Percentiles rank a stretch among this genome's conserved stretches.
These are phyloP conservation scores for Ischnus inquisitorius DNA, from an alignment of 2,888 invertebrate genomes.

Conservation along the genomic window DNA sequence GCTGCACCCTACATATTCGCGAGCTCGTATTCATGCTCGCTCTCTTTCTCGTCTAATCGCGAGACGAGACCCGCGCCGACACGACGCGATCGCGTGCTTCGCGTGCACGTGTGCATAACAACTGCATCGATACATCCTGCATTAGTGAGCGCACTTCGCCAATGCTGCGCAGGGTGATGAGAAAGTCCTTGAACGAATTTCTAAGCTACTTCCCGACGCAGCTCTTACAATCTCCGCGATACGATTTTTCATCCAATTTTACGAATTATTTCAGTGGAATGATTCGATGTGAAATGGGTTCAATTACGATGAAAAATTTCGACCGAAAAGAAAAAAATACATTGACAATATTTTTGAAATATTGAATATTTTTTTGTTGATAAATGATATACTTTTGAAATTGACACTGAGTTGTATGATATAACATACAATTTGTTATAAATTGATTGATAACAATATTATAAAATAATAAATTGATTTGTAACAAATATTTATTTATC, in stretches of 20 bases:
- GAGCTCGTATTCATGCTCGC: constrained; percentile 55
- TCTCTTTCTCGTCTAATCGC: constrained; percentile 51
- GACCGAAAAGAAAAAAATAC: not conserved
- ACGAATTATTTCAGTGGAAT: no score
- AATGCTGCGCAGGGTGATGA: constrained; percentile 34
- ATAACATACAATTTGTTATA: no score
- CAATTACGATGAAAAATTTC: not conserved
- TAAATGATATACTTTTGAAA: not conserved
- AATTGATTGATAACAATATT: no score
- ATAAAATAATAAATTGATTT: no score
- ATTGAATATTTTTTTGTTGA: not conserved
- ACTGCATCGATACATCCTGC: constrained; percentile 15
- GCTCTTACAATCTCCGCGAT: not conserved
- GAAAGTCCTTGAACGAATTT: constrained; percentile 50
- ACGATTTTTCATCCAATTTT: no score
- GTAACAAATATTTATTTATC: no score
- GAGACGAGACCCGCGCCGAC: constrained; percentile 44
- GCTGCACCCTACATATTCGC: constrained; percentile 80
- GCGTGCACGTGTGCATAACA: constrained; percentile 58
- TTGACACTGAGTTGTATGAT: no score
- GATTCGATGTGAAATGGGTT: no score
- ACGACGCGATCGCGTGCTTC: constrained; percentile 55
- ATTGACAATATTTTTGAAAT: not conserved
- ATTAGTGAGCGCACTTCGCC: not conserved
- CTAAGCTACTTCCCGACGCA: not conserved